Percentiles rank a stretch among this genome's conserved stretches.
Evolutionary conservation across 2,113 vertebrate genomes (phyloP).

Genomic region (Nansenia antarctica): DNA sequence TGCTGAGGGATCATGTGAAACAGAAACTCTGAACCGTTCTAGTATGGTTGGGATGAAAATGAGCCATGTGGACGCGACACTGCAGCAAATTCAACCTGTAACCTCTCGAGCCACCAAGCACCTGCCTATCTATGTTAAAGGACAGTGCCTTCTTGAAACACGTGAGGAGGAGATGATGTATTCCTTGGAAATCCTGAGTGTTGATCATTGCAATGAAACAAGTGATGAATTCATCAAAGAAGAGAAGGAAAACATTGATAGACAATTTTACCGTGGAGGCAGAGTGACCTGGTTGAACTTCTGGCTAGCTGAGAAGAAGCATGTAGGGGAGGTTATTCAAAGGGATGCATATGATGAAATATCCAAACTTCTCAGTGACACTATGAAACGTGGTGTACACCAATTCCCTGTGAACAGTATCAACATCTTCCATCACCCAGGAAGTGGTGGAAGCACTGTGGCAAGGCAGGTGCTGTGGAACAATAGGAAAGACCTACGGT

Average conservation of each 20-base stretch:
- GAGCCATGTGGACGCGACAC: conserved; percentile 76
- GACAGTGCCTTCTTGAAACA: conserved; percentile 66
- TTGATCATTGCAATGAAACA: conserved; percentile 75
- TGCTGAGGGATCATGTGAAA: conserved; percentile 71
- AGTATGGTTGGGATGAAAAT: conserved; percentile 83
- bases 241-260: conserved; percentile 68
- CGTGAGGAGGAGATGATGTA: conserved; percentile 74
- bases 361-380: conserved; percentile 55
- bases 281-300: conserved; percentile 81
- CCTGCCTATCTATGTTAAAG: conserved; percentile 70
- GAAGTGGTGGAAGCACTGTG: conserved; percentile 85
- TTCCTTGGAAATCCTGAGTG: conserved; percentile 78
- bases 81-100: conserved; percentile 66
- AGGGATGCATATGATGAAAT: conserved; percentile 73
- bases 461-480: conserved; percentile 84
- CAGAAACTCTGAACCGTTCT: conserved; percentile 54
- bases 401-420: conserved; percentile 63
- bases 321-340: conserved; percentile 76
- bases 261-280: conserved; percentile 76
- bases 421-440: too few relatives aligned
- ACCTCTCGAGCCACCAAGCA: conserved; percentile 53
- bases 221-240: conserved; percentile 51
- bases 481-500: conserved; percentile 72
- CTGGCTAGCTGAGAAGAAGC: conserved; percentile 77
- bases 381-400: conserved; percentile 38